These are phyloP conservation scores for Pseudomyrmex flavicornis DNA, from an alignment of 1,140 invertebrate species.

Conservation along the genomic window DNA sequence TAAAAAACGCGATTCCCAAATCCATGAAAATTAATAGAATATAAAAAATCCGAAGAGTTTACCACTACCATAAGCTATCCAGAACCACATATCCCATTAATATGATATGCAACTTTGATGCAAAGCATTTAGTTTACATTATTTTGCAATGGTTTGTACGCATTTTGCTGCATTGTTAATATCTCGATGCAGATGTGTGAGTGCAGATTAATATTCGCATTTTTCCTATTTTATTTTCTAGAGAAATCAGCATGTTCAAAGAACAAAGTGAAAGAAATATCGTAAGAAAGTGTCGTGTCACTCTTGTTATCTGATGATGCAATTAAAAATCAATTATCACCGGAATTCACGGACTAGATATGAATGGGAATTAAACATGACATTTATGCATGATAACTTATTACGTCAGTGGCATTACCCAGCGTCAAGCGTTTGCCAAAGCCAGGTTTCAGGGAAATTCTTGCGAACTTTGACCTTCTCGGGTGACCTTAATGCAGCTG, in stretches of 20 bases:
- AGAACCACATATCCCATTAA: neutral
- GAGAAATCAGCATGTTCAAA: neutral
- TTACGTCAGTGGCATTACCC: conserved; percentile 84
- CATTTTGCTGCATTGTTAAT: conserved; percentile 5
- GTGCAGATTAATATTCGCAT: conserved; percentile 1
- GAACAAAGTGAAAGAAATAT: neutral
- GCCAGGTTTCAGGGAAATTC: conserved; percentile 89
- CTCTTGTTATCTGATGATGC: conserved; percentile 1
- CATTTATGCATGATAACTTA: conserved; percentile 58
- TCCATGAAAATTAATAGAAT: neutral
- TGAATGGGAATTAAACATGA: conserved; percentile 2
- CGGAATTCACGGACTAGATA: neutral
- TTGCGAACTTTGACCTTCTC: conserved; percentile 85
- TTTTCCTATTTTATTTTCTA: neutral
- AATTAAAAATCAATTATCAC: neutral
- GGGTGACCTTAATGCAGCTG: conserved; percentile 75
- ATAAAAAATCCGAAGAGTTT: conserved; percentile 1
- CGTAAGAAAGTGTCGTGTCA: neutral
- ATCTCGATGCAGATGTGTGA: conserved; percentile 8
- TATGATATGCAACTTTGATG: conserved; percentile 16
- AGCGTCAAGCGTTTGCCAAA: conserved; percentile 87
- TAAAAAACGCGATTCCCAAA: neutral
- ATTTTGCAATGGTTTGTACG: conserved; percentile 1
- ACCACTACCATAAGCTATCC: conserved; percentile 25
- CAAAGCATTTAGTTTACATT: conserved; percentile 39